Evolutionary conservation across 2,113 vertebrate species (phyloP), one percentile per base, ranked within the genome.

Genomic region (Colaptes auratus): DNA sequence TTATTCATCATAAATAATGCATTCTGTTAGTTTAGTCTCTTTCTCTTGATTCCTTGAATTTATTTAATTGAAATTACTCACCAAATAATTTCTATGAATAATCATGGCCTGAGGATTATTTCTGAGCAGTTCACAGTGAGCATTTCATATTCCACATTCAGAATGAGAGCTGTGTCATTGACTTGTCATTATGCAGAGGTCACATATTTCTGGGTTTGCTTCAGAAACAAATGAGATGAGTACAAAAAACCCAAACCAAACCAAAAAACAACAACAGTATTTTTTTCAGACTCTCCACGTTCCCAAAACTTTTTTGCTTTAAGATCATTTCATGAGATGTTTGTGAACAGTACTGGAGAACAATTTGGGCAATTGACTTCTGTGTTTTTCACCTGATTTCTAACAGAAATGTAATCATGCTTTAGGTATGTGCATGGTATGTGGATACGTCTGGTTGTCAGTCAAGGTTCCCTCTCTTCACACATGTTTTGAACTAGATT

Each of bases 11-110:
- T 95, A 89, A 95, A 95, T 92, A 93, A 90, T 88, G 25, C 59
- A 86, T 93, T 94, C 70, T 92, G 80, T 93, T 93, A 81, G 79
- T 92, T 96, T 91, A 95, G 66, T 27, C 73, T 88, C 66, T 88
- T 93, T 94, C 94, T 93, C 82, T 87, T 63, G 82, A 92, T 94
- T 95, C 64, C 66, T 86, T 96, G 93, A 90, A 92, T 95, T 95
- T 95, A 88, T 96, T 96, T 95, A 97, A 95, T 95, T 96, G 94
- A 97, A 97, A 95, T 95, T 97, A 94, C 82, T 88, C 92, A 96
- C 88, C 96, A 95, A 94, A 92, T 95, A 96, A 97, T 95, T 93
- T 95, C 90, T 76, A 96, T 96, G 90, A 97, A 97, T 97, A 97
- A 96, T 96, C 90, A 95, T 96, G 86, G 61, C 93, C 80, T 84